These are phyloP conservation scores for Noctua janthina DNA, from an alignment of 2,888 invertebrate genomes.

Conservation along the genomic window DNA sequence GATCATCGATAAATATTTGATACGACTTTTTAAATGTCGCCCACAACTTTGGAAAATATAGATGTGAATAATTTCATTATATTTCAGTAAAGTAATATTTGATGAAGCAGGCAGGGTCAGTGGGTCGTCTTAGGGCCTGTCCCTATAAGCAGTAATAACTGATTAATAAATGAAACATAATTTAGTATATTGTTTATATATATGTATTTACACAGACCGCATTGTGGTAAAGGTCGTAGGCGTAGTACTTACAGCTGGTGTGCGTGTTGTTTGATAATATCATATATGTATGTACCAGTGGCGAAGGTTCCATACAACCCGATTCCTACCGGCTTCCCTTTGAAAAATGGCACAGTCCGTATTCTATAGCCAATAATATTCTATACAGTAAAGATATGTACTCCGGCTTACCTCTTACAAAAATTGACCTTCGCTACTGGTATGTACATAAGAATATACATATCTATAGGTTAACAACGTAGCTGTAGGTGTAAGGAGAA, in stretches of 20 bases:
- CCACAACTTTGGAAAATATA: neutral
- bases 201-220: too few species aligned
- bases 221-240: conserved; percentile 15
- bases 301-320: too few species aligned
- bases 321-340: too few species aligned
- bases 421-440: too few species aligned
- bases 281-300: neutral
- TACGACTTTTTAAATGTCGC: neutral
- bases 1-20: conserved; percentile 2
- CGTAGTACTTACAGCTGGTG: neutral
- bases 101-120: conserved; percentile 4
- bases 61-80: neutral
- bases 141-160: too few species aligned
- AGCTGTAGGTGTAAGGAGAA: neutral
- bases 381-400: too few species aligned
- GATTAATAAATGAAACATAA: conserved; percentile 6
- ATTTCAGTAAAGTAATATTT: conserved; percentile 15
- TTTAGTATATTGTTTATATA: too few species aligned
- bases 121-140: too few species aligned
- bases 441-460: neutral
- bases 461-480: neutral
- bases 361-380: too few species aligned
- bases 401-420: too few species aligned
- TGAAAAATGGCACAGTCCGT: too few species aligned
- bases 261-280: conserved; percentile 8